These are phyloP conservation scores for Emys orbicularis DNA, from an alignment of 2,797 vertebrate species.

Conservation along the genomic window DNA sequence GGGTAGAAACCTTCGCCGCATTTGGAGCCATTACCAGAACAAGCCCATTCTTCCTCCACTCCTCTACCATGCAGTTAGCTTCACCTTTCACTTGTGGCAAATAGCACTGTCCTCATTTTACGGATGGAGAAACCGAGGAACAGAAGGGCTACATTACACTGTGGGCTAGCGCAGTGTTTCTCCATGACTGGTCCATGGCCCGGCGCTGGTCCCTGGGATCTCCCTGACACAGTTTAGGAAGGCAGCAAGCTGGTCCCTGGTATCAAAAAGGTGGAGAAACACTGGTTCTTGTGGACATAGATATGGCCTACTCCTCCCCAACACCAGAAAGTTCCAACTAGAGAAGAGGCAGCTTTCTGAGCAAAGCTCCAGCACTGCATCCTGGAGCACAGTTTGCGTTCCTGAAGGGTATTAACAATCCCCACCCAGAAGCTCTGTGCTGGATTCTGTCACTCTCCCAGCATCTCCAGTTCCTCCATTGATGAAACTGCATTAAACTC, in stretches of 20 bases:
- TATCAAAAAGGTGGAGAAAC: no score
- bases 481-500: neutral
- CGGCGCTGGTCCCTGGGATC: no score
- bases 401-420: neutral
- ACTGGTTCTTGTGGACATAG: neutral
- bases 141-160: neutral
- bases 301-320: rapidly evolving
- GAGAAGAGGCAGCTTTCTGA: neutral
- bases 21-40: neutral
- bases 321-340: rapidly evolving
- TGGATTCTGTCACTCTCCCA: neutral
- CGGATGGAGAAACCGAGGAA: neutral
- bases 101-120: rapidly evolving
- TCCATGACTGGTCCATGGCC: no score
- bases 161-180: neutral
- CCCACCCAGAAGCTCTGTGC: neutral
- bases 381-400: neutral
- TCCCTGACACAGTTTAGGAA: no score
- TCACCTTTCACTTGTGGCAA: rapidly evolving
- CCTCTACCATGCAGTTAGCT: neutral
- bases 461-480: neutral
- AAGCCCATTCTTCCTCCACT: neutral
- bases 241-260: no score
- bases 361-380: no score
- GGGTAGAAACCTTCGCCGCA: no score